A percentile compares a stretch with the other conserved stretches of the same genome.
These are phyloP conservation scores for Pimpla rufipes DNA, from an alignment of 2,888 invertebrate species.

Conservation along the genomic window DNA sequence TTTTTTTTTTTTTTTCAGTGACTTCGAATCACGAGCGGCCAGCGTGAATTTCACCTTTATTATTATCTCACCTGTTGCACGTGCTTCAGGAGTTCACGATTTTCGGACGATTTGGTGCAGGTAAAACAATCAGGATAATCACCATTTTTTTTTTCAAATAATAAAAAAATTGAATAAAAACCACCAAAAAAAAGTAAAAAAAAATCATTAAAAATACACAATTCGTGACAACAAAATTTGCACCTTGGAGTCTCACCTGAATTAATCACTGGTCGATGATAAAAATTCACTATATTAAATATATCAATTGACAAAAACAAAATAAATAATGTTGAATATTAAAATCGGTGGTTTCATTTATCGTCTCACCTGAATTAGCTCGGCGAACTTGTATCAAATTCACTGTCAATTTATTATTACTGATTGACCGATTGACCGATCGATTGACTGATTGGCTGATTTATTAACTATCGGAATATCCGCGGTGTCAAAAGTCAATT, in stretches of 20 bases:
- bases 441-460: not conserved
- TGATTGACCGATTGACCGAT: not conserved
- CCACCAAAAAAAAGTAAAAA: too few species aligned
- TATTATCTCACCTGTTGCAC: conserved; percentile 43
- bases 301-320: not conserved
- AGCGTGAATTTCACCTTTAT: not conserved
- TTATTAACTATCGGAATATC: not conserved
- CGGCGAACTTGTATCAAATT: conserved; percentile 1
- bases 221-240: too few species aligned
- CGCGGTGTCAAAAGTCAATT: not conserved
- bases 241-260: too few species aligned
- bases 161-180: not conserved
- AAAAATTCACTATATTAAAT: not conserved
- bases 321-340: not conserved
- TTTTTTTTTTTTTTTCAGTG: not conserved
- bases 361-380: conserved; percentile 14
- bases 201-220: not conserved
- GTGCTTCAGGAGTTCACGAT: not conserved
- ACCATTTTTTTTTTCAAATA: not conserved
- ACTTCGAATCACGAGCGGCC: not conserved
- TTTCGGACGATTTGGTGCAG: not conserved
- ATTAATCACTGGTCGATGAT: too few species aligned
- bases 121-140: not conserved
- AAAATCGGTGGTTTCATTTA: not conserved
- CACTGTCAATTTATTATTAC: conserved; percentile 24